Conservation (phyloP, 1,140 invertebrate species). For the Chionoecetes opilio region DNA sequence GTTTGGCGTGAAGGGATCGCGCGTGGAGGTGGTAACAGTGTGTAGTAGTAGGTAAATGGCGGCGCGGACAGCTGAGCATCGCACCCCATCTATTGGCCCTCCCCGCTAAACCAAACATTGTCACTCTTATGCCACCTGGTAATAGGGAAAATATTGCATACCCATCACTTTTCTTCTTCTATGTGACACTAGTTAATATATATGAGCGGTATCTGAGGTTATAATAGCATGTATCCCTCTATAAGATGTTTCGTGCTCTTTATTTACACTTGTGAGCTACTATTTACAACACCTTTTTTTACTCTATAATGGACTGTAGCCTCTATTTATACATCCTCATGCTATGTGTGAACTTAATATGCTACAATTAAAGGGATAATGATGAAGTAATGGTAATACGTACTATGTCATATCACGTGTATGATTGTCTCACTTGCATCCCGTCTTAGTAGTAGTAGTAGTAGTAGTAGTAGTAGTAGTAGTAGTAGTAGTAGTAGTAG, state of each 20-base stretch:
- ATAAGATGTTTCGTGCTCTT: neutral
- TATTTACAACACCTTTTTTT: neutral
- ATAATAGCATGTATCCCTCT: neutral
- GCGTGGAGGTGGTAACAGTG: neutral
- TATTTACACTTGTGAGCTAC: neutral
- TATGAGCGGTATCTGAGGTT: neutral
- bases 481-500: slow-evolving; percentile 23
- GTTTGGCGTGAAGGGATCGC: neutral
- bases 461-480: slow-evolving; percentile 13
- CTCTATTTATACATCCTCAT: neutral
- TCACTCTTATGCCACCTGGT: neutral
- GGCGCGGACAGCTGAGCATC: slow-evolving; percentile 12
- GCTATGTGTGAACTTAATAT: neutral
- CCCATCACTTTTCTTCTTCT: neutral
- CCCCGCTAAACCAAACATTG: neutral
- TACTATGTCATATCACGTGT: neutral
- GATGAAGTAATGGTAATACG: no score
- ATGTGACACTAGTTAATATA: neutral
- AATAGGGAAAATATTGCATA: neutral
- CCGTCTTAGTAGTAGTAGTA: neutral
- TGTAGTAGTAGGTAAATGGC: slow-evolving; percentile 28
- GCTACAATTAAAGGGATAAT: neutral
- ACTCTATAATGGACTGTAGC: neutral
- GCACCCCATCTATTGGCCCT: neutral
- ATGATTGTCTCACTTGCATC: neutral